Base-by-base conservation (phyloP, 2,113 vertebrate species). In the Plotosus lineatus region DNA sequence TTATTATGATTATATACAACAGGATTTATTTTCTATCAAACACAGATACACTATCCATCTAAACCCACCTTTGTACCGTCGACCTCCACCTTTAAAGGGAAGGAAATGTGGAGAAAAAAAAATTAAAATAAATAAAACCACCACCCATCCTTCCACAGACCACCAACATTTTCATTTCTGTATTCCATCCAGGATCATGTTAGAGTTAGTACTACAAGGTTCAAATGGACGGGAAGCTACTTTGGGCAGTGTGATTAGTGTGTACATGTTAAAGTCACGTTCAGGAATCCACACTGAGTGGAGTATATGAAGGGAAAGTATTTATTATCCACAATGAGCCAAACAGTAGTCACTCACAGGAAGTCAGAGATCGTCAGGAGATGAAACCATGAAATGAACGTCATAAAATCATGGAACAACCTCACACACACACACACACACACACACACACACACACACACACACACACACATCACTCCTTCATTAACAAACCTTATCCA, bases 401-500 rank as follows among this genome's bases (percentile, higher is more conserved):
- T 38, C 11, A 36, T 42, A 17, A 75, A 17, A 61, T 61, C 58
- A 33, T 2, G 31, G 28, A 14, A 28, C 17, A 73, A 28, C 15
- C 6, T 31, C 46, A 36, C 3, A 8, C 3, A 63, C 60, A 33
- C 60, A 63, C 60, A 60, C 56, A 60, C 56, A 60, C 56, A 60
- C 56, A 60, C 56, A 60, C 56, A 60, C 56, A 60, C 56, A 60
- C 56, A 60, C 56, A 60, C 56, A 60, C 56, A 60, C 56, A 60
- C 50, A 56, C 3, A 38, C 50, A 56, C 50, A 40, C 51, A 40
- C 7, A 42, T 26, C 23, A 23, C 60, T 4, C 28, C 31, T n/a
- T 26, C 38, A 89, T 88, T 87, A 91, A 92, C 91, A 90, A 80
- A 86, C 88, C 85, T 87, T 78, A 77, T 86, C 88, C 82, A 78